Evolutionary conservation across 2,888 invertebrate species (phyloP), one percentile per base, ranked within the genome.

Genomic region (Drosophila flavopinicola): DNA sequence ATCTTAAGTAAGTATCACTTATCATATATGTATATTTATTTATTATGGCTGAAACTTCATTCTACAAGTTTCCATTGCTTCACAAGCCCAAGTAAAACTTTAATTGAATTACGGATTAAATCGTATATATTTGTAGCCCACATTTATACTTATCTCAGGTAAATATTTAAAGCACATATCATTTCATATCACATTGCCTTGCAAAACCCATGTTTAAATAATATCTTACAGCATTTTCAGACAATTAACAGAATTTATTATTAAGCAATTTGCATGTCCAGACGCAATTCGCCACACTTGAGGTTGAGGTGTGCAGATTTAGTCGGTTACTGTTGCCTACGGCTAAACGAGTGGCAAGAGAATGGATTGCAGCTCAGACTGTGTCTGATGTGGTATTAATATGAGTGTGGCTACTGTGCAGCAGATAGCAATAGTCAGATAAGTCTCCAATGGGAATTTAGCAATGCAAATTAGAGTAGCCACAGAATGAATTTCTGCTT

Each of bases 391-490:
- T 30, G 29, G 25, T 24, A 32, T 59, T 53, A 59, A 24, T 41
- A 59, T 11, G 29, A 35, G 20, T 38, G 56, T 32, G 41, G 79
- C 78, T 78, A 78, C 78, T 66, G 84, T 73, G 35, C 32, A 23
- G 23, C 13, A 48, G 58, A 49, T 42, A 10, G 23, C 1, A 35
- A 48, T 25, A 10, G 29, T 2, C 35, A 59, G 86, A 80, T 86
- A 80, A 80, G 53, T 37, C 10, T n/a, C 27, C 45, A 75, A 74
- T 72, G 69, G 42, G 6, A 39, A 49, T 63, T 84, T 74, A 73
- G 87, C 87, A 80, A 77, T 86, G 61, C 59, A 80, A 84, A 84
- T 80, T 66, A 59, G n/a, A n/a, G 47, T 48, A 59, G 41, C 54
- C 57, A 42, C 56, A 54, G 63, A 60, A 73, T 61, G 56, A 58